Evolutionary conservation across 2,888 invertebrate genomes (phyloP).

Genomic region (Dicranocentrus wangi): DNA sequence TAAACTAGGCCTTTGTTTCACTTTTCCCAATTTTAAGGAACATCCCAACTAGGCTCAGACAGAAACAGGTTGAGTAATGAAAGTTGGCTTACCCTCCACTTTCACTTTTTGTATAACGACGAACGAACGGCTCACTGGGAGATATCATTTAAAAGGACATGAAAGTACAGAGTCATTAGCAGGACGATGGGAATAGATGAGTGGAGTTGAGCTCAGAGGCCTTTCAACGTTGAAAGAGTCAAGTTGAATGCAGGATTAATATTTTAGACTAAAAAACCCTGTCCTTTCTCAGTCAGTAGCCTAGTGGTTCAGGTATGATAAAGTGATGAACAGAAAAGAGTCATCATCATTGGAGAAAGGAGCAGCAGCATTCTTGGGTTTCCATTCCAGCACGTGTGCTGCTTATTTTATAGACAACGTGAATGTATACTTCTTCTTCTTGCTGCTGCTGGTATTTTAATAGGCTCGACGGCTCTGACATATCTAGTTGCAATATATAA

Average conservation of each 20-base stretch:
- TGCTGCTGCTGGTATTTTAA: too few relatives aligned
- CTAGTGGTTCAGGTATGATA: too few relatives aligned
- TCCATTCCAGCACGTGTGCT: too few relatives aligned
- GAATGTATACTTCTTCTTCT: too few relatives aligned
- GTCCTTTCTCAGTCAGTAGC: slow-evolving; percentile 7
- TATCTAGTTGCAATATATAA: too few relatives aligned
- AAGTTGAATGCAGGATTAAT: slow-evolving; percentile 54
- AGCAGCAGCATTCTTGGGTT: too few relatives aligned
- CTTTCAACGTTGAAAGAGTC: slow-evolving; percentile 54
- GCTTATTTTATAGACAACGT: too few relatives aligned
- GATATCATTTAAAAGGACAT: slow-evolving; percentile 46
- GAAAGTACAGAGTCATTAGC: slow-evolving; percentile 51
- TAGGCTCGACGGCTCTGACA: too few relatives aligned
- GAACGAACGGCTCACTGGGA: slow-evolving; percentile 43
- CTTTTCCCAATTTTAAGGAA: too few relatives aligned
- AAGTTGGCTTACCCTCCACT: slow-evolving; percentile 12
- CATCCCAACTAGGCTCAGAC: too few relatives aligned
- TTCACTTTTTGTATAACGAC: not conserved
- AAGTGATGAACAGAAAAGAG: too few relatives aligned
- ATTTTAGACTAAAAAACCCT: slow-evolving; percentile 47
- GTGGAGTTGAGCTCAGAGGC: slow-evolving; percentile 33
- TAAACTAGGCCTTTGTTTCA: not conserved
- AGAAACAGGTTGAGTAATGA: slow-evolving; percentile 24
- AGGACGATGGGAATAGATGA: slow-evolving; percentile 45
- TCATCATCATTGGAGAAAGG: too few relatives aligned